Conservation (phyloP, 2,113 vertebrate genomes). For the Otis tarda region DNA sequence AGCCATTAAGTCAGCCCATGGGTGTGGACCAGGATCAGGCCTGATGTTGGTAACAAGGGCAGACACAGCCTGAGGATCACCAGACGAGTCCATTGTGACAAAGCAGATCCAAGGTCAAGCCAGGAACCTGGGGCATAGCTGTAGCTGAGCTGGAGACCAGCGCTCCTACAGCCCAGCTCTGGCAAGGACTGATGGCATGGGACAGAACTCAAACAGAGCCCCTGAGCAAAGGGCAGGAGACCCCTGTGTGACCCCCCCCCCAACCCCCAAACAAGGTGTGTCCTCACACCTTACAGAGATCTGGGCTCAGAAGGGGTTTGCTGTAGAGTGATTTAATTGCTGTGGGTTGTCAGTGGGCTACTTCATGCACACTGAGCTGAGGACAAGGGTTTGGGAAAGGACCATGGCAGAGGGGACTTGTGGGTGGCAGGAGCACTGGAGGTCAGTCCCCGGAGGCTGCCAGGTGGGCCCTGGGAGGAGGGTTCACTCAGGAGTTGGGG, state of each 20-base stretch:
- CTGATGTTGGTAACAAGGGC: neutral
- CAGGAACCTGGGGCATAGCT: neutral
- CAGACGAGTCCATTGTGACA: fast-evolving
- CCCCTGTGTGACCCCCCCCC: too few relatives aligned
- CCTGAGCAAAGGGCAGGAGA: fast-evolving
- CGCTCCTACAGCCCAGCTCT: neutral
- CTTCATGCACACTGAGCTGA: neutral
- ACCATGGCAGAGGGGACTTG: neutral
- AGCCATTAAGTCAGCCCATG: fast-evolving
- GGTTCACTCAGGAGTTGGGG: neutral
- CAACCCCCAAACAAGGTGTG: neutral
- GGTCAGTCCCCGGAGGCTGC: neutral
- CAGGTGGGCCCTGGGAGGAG: neutral
- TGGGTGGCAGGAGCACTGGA: neutral
- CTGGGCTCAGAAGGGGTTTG: neutral
- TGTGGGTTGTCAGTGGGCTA: neutral
- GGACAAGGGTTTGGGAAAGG: neutral
- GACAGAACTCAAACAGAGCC: neutral
- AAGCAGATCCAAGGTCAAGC: neutral
- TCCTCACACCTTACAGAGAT: neutral
- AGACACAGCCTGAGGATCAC: too few relatives aligned
- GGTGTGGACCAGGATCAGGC: neutral
- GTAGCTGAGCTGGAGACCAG: neutral
- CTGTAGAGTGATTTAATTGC: neutral
- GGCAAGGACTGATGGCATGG: too few relatives aligned